These are phyloP conservation scores for Osmerus eperlanus DNA, from an alignment of 2,113 vertebrate genomes.

Conservation along the genomic window DNA sequence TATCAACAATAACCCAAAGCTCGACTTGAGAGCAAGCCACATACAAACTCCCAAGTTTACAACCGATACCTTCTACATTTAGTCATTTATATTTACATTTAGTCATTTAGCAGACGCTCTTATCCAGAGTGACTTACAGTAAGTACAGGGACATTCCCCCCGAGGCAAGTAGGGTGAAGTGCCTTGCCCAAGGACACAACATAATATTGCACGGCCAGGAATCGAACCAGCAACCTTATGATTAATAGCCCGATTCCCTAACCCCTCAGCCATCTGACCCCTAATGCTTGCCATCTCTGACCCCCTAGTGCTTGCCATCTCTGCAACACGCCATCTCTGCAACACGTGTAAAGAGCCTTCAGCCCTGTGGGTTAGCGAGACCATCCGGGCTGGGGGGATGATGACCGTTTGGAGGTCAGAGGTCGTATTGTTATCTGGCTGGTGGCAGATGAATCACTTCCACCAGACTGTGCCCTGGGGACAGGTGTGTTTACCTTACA, in stretches of 20 bases:
- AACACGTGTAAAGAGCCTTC: not conserved
- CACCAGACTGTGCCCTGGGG: conserved; percentile 28
- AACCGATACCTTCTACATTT: not conserved
- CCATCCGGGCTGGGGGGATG: not conserved
- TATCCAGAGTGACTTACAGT: too few species aligned
- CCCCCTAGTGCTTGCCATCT: not conserved
- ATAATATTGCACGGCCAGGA: too few species aligned
- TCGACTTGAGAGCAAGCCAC: too few species aligned
- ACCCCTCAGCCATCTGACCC: too few species aligned
- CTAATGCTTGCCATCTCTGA: conserved; percentile 1
- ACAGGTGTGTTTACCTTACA: conserved; percentile 28
- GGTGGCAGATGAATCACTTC: conserved; percentile 43
- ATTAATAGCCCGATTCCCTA: too few species aligned
- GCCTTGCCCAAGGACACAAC: too few species aligned
- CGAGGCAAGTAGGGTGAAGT: too few species aligned
- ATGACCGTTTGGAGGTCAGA: conserved; percentile 38
- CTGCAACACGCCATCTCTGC: not conserved
- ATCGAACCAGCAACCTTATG: too few species aligned
- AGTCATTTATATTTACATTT: too few species aligned
- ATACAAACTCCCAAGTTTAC: conserved; percentile 5
- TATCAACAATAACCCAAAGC: too few species aligned
- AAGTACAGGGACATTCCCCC: too few species aligned
- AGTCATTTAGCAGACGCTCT: too few species aligned
- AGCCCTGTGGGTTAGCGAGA: not conserved
- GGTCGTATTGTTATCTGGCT: conserved; percentile 44